Conservation (phyloP, 2,888 invertebrate species). For the Sclerodermus sp. region DNA sequence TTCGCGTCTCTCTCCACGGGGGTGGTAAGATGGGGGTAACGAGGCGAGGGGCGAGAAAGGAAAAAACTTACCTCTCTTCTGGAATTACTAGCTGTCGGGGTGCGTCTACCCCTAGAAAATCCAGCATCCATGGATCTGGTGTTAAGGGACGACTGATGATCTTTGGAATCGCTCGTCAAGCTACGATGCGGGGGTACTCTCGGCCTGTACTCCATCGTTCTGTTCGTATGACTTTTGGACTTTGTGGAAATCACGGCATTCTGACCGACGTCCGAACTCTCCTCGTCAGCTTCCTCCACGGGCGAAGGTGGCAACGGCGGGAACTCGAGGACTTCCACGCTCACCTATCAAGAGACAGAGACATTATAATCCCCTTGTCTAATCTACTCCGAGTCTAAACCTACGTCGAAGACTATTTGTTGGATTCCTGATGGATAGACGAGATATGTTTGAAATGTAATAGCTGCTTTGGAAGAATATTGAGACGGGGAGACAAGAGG, state of each 20-base stretch:
- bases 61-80: constrained; percentile 53
- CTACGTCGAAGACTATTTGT: background rate
- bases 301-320: constrained; percentile 84
- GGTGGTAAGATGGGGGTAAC: background rate
- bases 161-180: constrained; percentile 47
- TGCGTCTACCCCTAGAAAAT: constrained; percentile 60
- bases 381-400: background rate
- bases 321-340: constrained; percentile 71
- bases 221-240: constrained; percentile 40
- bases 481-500: no score
- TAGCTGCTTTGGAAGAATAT: no score
- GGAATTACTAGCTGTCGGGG: constrained; percentile 47
- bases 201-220: constrained; percentile 60
- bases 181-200: constrained; percentile 77
- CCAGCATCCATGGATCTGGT: constrained; percentile 85
- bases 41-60: background rate
- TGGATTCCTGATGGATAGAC: no score
- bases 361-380: no score
- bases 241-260: constrained; percentile 26
- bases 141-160: constrained; percentile 67
- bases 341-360: constrained; percentile 38
- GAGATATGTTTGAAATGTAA: no score
- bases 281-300: constrained; percentile 77
- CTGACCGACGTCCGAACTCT: constrained; percentile 67
- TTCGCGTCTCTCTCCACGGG: no score